Evolutionary conservation across 2,113 vertebrate species (phyloP), one percentile per base, ranked within the genome.

Genomic region (Dolichallabes microphthalmus): DNA sequence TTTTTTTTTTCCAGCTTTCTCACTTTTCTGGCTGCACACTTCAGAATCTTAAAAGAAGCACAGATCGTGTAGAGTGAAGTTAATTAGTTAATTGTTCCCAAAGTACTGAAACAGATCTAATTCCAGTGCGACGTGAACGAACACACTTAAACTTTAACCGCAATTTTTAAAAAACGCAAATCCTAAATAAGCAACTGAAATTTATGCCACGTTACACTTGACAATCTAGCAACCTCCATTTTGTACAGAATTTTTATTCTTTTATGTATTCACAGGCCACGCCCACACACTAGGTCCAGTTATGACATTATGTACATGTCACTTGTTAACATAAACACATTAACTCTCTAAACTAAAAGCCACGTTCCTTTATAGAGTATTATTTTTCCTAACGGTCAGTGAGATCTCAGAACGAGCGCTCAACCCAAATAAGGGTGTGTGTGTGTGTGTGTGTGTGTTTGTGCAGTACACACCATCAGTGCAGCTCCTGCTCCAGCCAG

Each of bases 401-500:
- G 5, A 10, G 52, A 9, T 77, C 17, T 17, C 2, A 14, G 7
- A 45, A 39, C 39, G 39, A 39, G 69, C 4, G 25, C 45, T 74
- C 39, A 27, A 5, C 45, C 25, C 14, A 9, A 25, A 73, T 25
- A 2, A 73, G 45, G 20, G 73, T 53, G 22, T 45, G 45, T 8
- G 45, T 45, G 45, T 45, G 45, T 45, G 45, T 45, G 45, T 45
- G 45, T 45, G 45, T 45, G 45, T 45, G 45, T 45, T 6, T 45
- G 45, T 45, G 57, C 14, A 25, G 68, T 57, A 66, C 15, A 32
- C 45, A 71, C 73, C 83, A 85, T 85, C 89, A 86, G 64, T 57
- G 20, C 58, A 82, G 45, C 57, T 22, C 57, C 84, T 87, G 30
- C 82, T 86, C 82, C 50, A 84, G 80, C 74, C 87, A 89, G 84